These are phyloP conservation scores for Acanthopagrus latus DNA, from an alignment of 2,797 vertebrate species.

Conservation along the genomic window DNA sequence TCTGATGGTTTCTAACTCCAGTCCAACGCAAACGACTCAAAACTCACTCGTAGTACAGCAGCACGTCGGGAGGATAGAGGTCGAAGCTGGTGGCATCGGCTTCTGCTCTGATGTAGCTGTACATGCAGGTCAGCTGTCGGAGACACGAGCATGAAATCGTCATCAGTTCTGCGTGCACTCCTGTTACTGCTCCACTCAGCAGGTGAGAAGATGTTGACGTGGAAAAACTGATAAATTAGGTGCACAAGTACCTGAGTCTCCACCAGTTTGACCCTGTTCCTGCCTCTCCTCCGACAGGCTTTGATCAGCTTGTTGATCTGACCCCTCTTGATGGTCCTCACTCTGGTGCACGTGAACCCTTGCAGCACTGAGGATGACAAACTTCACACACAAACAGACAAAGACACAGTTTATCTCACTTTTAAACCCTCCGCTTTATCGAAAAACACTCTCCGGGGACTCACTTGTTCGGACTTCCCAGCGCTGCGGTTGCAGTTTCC, in stretches of 20 bases:
- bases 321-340: conserved; percentile 19
- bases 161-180: not conserved
- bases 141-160: conserved; percentile 5
- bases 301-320: conserved; percentile 74
- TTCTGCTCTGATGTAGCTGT: conserved; percentile 68
- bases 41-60: conserved; percentile 85
- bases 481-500: not conserved
- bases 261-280: conserved; percentile 64
- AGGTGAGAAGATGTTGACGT: not conserved
- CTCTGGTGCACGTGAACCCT: conserved; percentile 82
- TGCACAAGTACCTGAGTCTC: conserved; percentile 79
- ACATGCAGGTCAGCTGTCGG: conserved; percentile 86
- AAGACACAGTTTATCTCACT: not conserved
- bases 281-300: conserved; percentile 69
- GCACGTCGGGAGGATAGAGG: conserved; percentile 76
- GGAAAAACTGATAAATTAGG: too few species aligned
- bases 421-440: not conserved
- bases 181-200: not conserved
- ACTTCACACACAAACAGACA: conserved; percentile 59
- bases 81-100: conserved; percentile 50
- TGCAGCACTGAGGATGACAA: conserved; percentile 82
- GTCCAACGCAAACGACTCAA: not conserved
- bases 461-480: conserved; percentile 71
- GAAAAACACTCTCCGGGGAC: conserved; percentile 28
- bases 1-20: not conserved